Evolutionary conservation across 2,888 invertebrate genomes (phyloP), one percentile per base, ranked within the genome.

Genomic region (Pseudeuparius sepicola): DNA sequence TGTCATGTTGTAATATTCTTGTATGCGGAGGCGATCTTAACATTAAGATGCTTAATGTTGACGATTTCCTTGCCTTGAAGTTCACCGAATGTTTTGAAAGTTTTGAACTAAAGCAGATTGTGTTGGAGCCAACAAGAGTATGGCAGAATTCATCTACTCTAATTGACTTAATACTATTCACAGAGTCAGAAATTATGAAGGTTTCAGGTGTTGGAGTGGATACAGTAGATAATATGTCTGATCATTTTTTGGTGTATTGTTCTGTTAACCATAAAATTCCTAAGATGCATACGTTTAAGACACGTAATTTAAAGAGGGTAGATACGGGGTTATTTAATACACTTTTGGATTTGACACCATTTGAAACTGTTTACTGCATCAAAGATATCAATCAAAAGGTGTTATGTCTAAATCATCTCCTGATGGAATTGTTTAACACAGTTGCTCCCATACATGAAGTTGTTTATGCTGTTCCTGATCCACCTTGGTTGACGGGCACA

Each of bases 341-440:
- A 6, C 20, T 20, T 7, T n/a, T 20, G 6, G n/a, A n/a, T 6
- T 6, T 20, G 6, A 20, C 20, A 7, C 20, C 20, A 6, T 20
- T 20, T 20, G 20, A 20, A 20, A 20, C 6, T 20, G n/a, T 20
- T 20, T 20, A 20, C n/a, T 20, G n/a, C n/a, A 7, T 7, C n/a
- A 20, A 20, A 7, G 20, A 20, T n/a, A 20, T 20, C 20, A 20
- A 20, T 20, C 20, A 20, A 20, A 20, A 20, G n/a, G 20, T 20
- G n/a, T 6, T n/a, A n/a, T 6, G 6, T 20, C n/a, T 20, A 7
- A 20, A 20, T 20, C 6, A 20, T 20, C 20, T 20, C n/a, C 6
- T 20, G 6, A 7, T 20, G n/a, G n/a, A 20, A 7, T 20, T 20
- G 20, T 20, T 20, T 20, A n/a, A 20, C n/a, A 20, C 20, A 7